A percentile compares a stretch with the other conserved stretches of the same genome.
Conservation (phyloP, 2,888 invertebrate genomes). For the Actias luna region DNA sequence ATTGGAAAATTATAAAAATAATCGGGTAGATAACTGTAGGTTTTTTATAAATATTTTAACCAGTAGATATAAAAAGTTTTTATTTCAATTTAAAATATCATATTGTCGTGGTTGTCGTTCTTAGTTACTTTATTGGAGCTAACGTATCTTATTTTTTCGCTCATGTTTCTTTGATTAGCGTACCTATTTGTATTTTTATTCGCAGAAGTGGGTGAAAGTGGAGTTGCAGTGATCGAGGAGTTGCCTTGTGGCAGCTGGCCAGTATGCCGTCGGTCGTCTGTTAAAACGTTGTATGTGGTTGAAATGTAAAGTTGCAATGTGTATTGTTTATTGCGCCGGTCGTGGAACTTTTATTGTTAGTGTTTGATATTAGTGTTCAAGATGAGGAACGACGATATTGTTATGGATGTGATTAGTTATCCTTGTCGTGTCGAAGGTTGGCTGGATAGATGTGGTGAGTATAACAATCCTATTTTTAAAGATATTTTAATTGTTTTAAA, state of each 20-base stretch:
- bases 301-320: constrained; percentile 53
- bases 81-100: background rate
- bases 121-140: background rate
- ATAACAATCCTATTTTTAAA: constrained; percentile 18
- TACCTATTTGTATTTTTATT: constrained; percentile 54
- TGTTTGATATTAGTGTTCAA: constrained; percentile 46
- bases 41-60: background rate
- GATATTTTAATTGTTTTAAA: no score
- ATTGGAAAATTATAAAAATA: background rate
- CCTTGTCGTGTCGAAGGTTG: constrained; percentile 76
- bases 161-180: constrained; percentile 40
- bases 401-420: constrained; percentile 58
- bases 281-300: constrained; percentile 43
- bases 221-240: constrained; percentile 48
- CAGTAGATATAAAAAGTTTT: background rate
- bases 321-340: constrained; percentile 27
- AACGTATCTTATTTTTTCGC: constrained; percentile 28
- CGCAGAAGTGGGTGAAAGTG: constrained; percentile 73
- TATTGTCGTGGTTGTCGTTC: background rate
- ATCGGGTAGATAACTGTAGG: background rate
- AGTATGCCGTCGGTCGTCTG: constrained; percentile 33
- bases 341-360: constrained; percentile 18
- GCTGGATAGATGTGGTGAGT: constrained; percentile 75
- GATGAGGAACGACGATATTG: constrained; percentile 57
- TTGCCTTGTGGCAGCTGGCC: constrained; percentile 18